Percentiles rank a stretch among this genome's conserved stretches.
Evolutionary conservation across 2,113 vertebrate species (phyloP).

Genomic region (Bungarus multicinctus): DNA sequence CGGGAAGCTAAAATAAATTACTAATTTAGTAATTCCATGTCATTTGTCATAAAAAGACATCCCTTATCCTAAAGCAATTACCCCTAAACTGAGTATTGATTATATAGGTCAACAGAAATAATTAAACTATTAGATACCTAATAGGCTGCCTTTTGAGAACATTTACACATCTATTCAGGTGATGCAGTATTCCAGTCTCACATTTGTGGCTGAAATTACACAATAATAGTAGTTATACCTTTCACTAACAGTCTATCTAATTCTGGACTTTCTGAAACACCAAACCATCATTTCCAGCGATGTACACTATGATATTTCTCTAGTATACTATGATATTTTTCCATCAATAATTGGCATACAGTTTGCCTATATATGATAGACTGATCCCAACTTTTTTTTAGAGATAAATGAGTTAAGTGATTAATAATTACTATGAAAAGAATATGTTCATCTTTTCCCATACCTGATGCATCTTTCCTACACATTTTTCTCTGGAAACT

Average conservation of each 20-base stretch:
- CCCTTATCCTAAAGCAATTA: constrained; percentile 26
- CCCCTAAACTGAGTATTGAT: constrained; percentile 35
- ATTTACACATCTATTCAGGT: constrained; percentile 28
- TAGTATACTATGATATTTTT: neutral
- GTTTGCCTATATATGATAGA: neutral
- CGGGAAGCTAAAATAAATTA: constrained; percentile 9
- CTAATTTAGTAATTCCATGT: constrained; percentile 28
- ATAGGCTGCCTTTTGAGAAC: constrained; percentile 13
- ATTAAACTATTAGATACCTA: constrained; percentile 32
- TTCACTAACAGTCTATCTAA: neutral
- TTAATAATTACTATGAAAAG: neutral
- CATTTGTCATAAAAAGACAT: constrained; percentile 12
- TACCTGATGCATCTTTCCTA: neutral
- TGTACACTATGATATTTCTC: too few species aligned
- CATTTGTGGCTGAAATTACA: constrained; percentile 33
- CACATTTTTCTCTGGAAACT: neutral
- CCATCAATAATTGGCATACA: neutral
- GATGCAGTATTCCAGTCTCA: constrained; percentile 2
- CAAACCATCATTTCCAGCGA: neutral
- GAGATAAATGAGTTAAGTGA: neutral
- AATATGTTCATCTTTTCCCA: neutral
- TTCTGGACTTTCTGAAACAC: neutral
- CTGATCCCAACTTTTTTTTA: neutral
- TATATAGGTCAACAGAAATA: constrained; percentile 24
- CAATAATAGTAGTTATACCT: neutral